Conservation (phyloP, 1,140 invertebrate genomes). For the Euura saliciscinereae region DNA sequence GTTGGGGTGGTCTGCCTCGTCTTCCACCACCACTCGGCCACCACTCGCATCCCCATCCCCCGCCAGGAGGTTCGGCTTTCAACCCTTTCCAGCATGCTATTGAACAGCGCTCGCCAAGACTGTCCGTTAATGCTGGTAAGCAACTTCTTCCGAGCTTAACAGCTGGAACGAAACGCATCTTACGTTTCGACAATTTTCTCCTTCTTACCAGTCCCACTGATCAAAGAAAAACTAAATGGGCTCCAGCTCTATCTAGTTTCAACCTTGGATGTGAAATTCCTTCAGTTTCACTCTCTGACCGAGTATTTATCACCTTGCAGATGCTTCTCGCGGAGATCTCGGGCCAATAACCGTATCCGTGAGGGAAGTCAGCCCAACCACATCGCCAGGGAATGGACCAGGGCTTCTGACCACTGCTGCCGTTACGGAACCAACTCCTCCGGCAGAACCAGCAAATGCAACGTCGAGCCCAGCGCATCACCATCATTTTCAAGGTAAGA, state of each 20-base stretch:
- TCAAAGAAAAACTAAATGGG: no score
- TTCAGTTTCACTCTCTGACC: neutral
- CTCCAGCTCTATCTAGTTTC: no score
- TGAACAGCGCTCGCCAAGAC: constrained; percentile 54
- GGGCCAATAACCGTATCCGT: constrained; percentile 55
- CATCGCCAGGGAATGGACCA: constrained; percentile 52
- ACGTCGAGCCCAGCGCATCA: constrained; percentile 51
- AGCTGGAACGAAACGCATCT: no score
- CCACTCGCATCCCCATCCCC: constrained; percentile 52
- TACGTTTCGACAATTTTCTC: no score
- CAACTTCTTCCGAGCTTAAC: neutral
- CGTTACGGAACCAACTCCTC: constrained; percentile 48
- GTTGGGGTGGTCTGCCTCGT: constrained; percentile 55
- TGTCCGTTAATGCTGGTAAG: constrained; percentile 45
- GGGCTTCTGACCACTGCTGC: constrained; percentile 53
- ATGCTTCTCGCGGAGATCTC: constrained; percentile 51
- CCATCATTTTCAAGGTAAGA: constrained; percentile 54
- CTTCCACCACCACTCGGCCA: constrained; percentile 55
- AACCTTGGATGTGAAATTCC: no score
- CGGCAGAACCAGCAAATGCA: constrained; percentile 43
- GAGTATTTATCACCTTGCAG: constrained; percentile 29
- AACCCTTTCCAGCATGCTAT: constrained; percentile 57
- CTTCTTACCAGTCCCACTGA: no score
- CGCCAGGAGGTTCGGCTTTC: constrained; percentile 51
- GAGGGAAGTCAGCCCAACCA: constrained; percentile 46